These are phyloP conservation scores for Thalassoma bifasciatum DNA, from an alignment of 2,113 vertebrate species.

Conservation along the genomic window DNA sequence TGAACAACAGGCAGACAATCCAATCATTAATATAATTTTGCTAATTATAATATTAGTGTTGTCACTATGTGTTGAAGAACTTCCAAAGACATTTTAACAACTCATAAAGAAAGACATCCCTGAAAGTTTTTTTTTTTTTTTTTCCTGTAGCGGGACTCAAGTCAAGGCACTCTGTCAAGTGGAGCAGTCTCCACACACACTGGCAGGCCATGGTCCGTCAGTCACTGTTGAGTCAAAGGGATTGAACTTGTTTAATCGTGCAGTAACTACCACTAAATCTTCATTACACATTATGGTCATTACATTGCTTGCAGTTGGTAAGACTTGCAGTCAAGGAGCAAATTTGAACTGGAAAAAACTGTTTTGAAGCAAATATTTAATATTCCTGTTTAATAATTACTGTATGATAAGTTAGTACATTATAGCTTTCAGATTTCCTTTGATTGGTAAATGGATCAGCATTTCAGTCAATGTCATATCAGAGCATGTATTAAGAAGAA, in stretches of 20 bases:
- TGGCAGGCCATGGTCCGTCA: conserved; percentile 21
- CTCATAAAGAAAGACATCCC: conserved; percentile 53
- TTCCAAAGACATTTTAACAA: conserved; percentile 25
- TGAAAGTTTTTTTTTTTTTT: conserved; percentile 44
- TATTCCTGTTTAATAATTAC: not conserved
- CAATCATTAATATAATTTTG: not conserved
- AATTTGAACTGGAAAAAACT: not conserved
- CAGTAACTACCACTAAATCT: conserved; percentile 9
- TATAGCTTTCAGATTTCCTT: not conserved
- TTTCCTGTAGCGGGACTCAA: conserved; percentile 38
- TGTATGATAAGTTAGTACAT: not conserved
- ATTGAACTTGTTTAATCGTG: conserved; percentile 28
- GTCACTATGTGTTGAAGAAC: conserved; percentile 13
- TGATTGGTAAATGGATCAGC: not conserved
- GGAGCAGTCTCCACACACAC: conserved; percentile 25
- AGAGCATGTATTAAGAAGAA: too few relatives aligned
- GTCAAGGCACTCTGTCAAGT: conserved; percentile 79
- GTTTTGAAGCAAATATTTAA: not conserved
- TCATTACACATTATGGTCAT: not conserved
- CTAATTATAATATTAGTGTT: too few relatives aligned
- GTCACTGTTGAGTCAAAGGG: conserved; percentile 22
- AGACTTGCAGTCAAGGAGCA: not conserved
- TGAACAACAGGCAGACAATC: not conserved
- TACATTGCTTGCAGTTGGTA: too few relatives aligned
- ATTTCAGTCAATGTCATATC: too few relatives aligned